phyloP scores from a whole-genome alignment of 2,113 vertebrate genomes.

The Nothobranchius furzeri region DNA sequence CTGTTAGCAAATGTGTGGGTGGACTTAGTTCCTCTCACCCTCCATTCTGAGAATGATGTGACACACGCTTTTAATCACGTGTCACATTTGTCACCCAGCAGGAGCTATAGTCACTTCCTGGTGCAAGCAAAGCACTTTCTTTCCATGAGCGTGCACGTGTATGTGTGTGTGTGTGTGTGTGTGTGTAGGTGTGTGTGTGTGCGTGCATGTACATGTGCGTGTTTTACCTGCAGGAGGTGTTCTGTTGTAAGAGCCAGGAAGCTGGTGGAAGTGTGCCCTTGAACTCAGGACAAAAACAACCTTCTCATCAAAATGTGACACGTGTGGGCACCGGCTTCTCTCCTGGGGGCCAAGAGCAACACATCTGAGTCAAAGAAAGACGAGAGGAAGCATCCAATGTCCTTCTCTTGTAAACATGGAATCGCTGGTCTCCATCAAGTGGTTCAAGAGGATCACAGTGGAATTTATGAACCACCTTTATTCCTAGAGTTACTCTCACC shows the following conservation, averaged over 20 bases:
- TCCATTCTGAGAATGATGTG: constrained; percentile 1
- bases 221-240: constrained; percentile 10
- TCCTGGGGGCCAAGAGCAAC: not conserved
- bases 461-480: too few species aligned
- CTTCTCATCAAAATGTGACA: constrained; percentile 1
- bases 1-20: constrained; percentile 10
- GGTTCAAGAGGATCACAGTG: too few species aligned
- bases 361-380: not conserved
- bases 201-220: constrained; percentile 11
- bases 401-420: not conserved
- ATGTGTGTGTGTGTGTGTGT: constrained; percentile 7
- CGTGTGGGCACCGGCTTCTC: not conserved
- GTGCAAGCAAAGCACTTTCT: constrained; percentile 25
- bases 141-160: not conserved
- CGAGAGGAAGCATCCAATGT: not conserved
- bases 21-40: not conserved
- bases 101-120: constrained; percentile 1
- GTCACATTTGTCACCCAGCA: constrained; percentile 23
- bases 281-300: constrained; percentile 25
- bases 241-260: constrained; percentile 11
- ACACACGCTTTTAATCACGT: constrained; percentile 13
- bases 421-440: too few species aligned
- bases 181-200: not conserved
- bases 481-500: too few species aligned
- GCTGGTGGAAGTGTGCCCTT: constrained; percentile 31